Base-by-base conservation (phyloP, 1,140 invertebrate species). In the Neelides sp. region DNA sequence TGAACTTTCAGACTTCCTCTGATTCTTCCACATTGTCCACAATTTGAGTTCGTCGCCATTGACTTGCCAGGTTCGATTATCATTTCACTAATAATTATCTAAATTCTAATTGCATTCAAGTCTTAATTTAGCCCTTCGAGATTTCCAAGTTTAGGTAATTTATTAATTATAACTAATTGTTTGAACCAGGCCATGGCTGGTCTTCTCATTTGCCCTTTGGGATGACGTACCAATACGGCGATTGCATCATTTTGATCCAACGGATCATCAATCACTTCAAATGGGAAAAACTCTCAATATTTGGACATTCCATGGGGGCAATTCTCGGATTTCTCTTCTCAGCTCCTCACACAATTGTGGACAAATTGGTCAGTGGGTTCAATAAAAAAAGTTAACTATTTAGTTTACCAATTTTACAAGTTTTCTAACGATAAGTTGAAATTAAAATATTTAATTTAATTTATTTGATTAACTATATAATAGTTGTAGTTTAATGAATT, bases 151-250 rank as follows among this genome's bases (percentile, higher is more conserved):
- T n/a, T n/a, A n/a, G n/a, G n/a, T n/a, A n/a, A n/a, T n/a, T n/a
- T n/a, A n/a, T n/a, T n/a, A n/a, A n/a, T n/a, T n/a, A n/a, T n/a
- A n/a, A n/a, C n/a, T n/a, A n/a, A n/a, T n/a, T n/a, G n/a, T n/a
- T n/a, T n/a, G n/a, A n/a, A n/a, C n/a, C n/a, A n/a, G n/a, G n/a
- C n/a, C n/a, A n/a, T n/a, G n/a, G n/a, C 13, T 17, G 19, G 22
- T 53, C 50, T 3, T 47, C 46, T 23, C 54, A 59, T 42, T 59
- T 53, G 48, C 57, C 57, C 20, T 48, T 51, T 1, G 57, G 57
- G 24, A 59, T 59, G 57, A 22, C 54, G 4, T 59, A 59, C 36
- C 20, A 41, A 17, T 40, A 54, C 17, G 22, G 22, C 37, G 57
- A 59, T 23, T 41, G 52, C 2, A 43, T 37, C 19, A 19, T 59